Evolutionary conservation across 2,113 vertebrate genomes (phyloP).

Genomic region (Ptilorrhoa leucosticta): DNA sequence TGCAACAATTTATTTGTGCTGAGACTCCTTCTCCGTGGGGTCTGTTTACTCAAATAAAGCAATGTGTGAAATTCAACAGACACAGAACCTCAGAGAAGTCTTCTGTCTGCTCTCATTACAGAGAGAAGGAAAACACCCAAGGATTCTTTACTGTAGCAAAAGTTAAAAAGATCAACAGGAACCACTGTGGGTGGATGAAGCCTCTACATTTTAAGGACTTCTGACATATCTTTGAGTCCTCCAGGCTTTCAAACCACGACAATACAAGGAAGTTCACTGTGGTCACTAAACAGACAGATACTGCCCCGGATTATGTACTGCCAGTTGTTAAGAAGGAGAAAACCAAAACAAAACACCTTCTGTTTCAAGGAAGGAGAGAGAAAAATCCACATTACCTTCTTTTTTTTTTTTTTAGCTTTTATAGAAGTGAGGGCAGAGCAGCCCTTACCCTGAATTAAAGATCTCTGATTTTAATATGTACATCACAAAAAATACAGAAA

Average conservation of each 20-base stretch:
- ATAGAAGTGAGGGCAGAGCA: neutral
- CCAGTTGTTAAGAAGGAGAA: neutral
- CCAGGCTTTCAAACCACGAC: neutral
- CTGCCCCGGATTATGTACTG: neutral
- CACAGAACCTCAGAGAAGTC: constrained; percentile 25
- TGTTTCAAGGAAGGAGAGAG: neutral
- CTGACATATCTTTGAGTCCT: neutral
- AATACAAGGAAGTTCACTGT: neutral
- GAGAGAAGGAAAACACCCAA: neutral
- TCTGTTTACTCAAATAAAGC: constrained; percentile 36
- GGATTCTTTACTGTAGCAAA: neutral
- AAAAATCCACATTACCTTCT: neutral
- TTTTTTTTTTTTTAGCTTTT: neutral
- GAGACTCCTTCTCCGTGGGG: neutral
- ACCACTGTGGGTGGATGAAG: neutral
- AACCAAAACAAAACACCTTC: neutral
- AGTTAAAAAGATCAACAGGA: constrained; percentile 10
- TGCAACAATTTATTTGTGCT: neutral
- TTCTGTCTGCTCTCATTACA: constrained; percentile 21
- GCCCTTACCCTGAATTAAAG: neutral
- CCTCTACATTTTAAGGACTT: neutral
- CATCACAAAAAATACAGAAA: neutral
- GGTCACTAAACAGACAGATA: neutral
- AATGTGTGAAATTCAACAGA: constrained; percentile 58
- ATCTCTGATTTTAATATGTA: neutral